A percentile compares a stretch with the other conserved stretches of the same genome.
Evolutionary conservation across 2,888 invertebrate species (phyloP).

Genomic region (Cephus nigrinus): DNA sequence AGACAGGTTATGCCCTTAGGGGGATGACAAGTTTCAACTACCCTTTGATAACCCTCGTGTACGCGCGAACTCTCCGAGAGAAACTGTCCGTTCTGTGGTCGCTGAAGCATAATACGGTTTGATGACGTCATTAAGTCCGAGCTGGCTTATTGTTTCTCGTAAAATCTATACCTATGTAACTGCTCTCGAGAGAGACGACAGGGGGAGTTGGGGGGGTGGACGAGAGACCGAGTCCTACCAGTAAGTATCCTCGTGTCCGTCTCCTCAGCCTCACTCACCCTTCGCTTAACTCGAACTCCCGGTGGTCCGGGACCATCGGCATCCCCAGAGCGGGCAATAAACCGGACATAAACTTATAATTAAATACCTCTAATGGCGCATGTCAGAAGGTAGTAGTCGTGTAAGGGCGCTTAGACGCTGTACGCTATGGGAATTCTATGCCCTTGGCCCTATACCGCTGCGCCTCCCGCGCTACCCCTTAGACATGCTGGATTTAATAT

Average conservation of each 20-base stretch:
- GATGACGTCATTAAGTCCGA: constrained; percentile 52
- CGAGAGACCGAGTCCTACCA: constrained; percentile 9
- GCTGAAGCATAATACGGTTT: constrained; percentile 47
- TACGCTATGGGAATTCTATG: too few species aligned
- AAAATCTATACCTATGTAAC: constrained; percentile 41
- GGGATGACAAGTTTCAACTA: too few species aligned
- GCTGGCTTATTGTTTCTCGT: constrained; percentile 56
- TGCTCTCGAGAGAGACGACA: not conserved
- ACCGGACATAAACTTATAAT: constrained; percentile 47
- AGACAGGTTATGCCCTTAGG: too few species aligned
- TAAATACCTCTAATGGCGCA: constrained; percentile 43
- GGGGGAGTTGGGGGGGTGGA: not conserved
- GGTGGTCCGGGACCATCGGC: not conserved
- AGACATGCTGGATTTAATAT: too few species aligned
- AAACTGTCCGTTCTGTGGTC: constrained; percentile 32
- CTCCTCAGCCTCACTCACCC: constrained; percentile 18
- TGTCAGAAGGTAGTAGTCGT: constrained; percentile 11
- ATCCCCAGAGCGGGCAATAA: constrained; percentile 29
- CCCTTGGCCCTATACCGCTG: too few species aligned
- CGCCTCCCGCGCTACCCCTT: too few species aligned
- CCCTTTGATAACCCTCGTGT: too few species aligned
- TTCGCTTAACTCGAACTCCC: constrained; percentile 11
- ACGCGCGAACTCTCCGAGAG: not conserved
- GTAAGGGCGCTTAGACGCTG: not conserved
- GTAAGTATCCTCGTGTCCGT: constrained; percentile 17